Percentiles rank a stretch among this genome's conserved stretches.
These are phyloP conservation scores for Brachypterus glaber DNA, from an alignment of 2,888 invertebrate genomes.

Conservation along the genomic window DNA sequence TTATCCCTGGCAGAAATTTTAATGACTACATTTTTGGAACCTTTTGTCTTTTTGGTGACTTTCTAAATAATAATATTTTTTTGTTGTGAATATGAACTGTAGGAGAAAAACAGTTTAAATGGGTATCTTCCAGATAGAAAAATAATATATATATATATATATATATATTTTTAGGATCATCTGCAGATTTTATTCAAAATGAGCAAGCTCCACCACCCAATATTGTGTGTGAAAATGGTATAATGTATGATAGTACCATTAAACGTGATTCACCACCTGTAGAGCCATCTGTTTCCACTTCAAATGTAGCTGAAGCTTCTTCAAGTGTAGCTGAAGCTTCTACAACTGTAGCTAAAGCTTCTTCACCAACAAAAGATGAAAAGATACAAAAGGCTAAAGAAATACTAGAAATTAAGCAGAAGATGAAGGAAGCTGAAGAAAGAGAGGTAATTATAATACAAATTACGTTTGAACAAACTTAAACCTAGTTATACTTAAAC, in stretches of 20 bases:
- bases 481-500: no score
- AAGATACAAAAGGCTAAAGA: constrained; percentile 57
- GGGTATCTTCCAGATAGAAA: no score
- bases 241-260: constrained; percentile 42
- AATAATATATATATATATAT: no score
- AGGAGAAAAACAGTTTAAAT: no score
- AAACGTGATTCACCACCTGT: constrained; percentile 7
- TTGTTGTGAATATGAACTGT: no score
- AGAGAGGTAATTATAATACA: constrained; percentile 59
- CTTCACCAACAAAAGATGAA: constrained; percentile 41
- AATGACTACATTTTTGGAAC: no score
- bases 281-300: constrained; percentile 11
- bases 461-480: no score
- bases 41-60: no score
- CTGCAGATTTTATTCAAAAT: constrained; percentile 23
- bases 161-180: constrained; percentile 11
- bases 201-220: constrained; percentile 29
- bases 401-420: constrained; percentile 55
- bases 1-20: no score
- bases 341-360: constrained; percentile 10
- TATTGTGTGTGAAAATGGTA: constrained; percentile 46
- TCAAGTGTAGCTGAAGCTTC: constrained; percentile 8
- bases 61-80: no score
- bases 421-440: constrained; percentile 57
- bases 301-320: constrained; percentile 12